Evolutionary conservation across 2,113 vertebrate species (phyloP).

Genomic region (Pipra filicauda): DNA sequence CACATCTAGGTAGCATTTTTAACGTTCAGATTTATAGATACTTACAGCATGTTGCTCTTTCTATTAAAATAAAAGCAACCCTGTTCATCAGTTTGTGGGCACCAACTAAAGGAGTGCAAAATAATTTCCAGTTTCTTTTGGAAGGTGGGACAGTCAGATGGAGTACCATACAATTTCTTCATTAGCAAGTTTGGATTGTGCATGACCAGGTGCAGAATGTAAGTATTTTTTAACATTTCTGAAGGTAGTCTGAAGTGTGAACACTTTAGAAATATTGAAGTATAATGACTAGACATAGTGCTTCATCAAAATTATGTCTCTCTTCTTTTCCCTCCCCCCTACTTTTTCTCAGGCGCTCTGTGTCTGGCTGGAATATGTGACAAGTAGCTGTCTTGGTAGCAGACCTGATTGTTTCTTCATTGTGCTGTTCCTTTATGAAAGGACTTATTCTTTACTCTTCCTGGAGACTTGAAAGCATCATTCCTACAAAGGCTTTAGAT

Average conservation of each 20-base stretch:
- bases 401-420: background rate
- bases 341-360: background rate
- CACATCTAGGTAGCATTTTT: background rate
- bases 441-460: slow-evolving; percentile 21
- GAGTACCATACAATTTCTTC: background rate
- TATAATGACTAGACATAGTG: background rate
- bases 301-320: slow-evolving; percentile 19
- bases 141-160: background rate
- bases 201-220: background rate
- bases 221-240: slow-evolving; percentile 3
- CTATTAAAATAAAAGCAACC: background rate
- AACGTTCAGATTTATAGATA: background rate
- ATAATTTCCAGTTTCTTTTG: background rate
- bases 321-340: background rate
- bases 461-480: background rate
- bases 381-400: slow-evolving; percentile 9
- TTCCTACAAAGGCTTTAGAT: slow-evolving; percentile 18
- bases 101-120: background rate
- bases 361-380: slow-evolving; percentile 32
- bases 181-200: background rate
- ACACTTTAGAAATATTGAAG: background rate
- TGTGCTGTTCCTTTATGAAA: background rate
- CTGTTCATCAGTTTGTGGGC: background rate
- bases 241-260: background rate
- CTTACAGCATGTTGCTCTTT: background rate